These are phyloP conservation scores for Amyelois transitella DNA, from an alignment of 1,140 invertebrate genomes.

Conservation along the genomic window DNA sequence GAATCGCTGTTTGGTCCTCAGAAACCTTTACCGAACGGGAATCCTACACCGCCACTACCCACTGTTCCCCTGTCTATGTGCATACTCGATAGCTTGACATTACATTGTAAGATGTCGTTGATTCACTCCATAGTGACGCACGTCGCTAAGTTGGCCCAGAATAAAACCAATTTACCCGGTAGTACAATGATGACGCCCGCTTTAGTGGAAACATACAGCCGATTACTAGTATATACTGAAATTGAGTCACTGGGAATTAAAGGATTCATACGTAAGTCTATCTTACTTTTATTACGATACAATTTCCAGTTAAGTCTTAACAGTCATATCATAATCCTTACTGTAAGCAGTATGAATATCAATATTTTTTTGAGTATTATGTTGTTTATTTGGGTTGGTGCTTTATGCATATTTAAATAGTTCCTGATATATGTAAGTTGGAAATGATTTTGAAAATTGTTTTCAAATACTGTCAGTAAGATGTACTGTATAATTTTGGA, in stretches of 20 bases:
- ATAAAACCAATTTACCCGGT: conserved; percentile 82
- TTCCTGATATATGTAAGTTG: no score
- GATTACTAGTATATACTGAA: conserved; percentile 95
- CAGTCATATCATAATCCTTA: no score
- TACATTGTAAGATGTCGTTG: conserved; percentile 98
- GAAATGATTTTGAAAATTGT: no score
- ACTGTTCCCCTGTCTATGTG: conserved; percentile 93
- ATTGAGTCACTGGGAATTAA: conserved; percentile 98
- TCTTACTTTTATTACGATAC: conserved; percentile 4
- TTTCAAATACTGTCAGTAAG: no score
- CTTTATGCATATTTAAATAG: no score
- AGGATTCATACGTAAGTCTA: conserved; percentile 91
- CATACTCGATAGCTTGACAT: conserved; percentile 94
- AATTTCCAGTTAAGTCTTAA: no score
- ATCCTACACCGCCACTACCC: conserved; percentile 74
- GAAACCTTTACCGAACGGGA: conserved; percentile 76
- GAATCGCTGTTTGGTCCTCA: conserved; percentile 88
- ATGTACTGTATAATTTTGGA: no score
- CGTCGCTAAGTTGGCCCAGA: conserved; percentile 90
- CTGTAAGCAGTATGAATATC: no score
- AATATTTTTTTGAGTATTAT: conserved; percentile 5
- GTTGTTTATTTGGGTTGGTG: background rate
- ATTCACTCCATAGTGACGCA: conserved; percentile 95
- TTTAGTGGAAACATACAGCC: conserved; percentile 95
- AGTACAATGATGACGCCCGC: conserved; percentile 86